Evolutionary conservation across 2,797 vertebrate species (phyloP).

Genomic region (Cryptoblepharus egeriae): DNA sequence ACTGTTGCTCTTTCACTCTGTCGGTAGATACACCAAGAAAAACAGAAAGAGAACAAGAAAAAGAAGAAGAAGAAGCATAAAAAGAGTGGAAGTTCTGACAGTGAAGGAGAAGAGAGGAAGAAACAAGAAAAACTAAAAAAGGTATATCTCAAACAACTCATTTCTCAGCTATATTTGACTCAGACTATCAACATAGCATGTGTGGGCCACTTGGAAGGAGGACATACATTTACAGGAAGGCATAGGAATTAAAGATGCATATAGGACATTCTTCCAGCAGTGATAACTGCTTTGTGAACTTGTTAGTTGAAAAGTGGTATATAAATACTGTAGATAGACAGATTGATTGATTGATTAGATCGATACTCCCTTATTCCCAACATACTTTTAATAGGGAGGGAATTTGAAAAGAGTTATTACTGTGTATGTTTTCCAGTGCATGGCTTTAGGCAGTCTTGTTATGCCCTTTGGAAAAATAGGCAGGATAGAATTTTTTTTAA

Average conservation of each 20-base stretch:
- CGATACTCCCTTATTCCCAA: neutral
- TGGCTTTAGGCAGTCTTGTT: too few species aligned
- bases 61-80: slow-evolving; percentile 94
- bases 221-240: neutral
- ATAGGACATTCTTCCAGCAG: neutral
- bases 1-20: slow-evolving; percentile 13
- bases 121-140: slow-evolving; percentile 95
- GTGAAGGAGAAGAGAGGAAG: slow-evolving; percentile 91
- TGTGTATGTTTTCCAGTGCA: neutral
- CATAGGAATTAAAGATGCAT: neutral
- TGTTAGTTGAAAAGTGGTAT: too few species aligned
- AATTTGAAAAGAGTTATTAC: neutral
- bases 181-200: neutral
- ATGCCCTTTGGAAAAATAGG: too few species aligned
- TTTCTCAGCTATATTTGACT: neutral
- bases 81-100: slow-evolving; percentile 87
- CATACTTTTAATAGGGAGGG: neutral
- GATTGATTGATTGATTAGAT: too few species aligned
- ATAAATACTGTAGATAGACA: too few species aligned
- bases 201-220: neutral
- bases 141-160: slow-evolving; percentile 73
- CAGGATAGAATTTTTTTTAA: too few species aligned
- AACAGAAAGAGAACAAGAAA: slow-evolving; percentile 87
- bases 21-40: slow-evolving; percentile 91
- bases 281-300: neutral